Evolutionary conservation across 2,888 invertebrate species (phyloP), one percentile per base, ranked within the genome.

Genomic region (Phaedon cochleariae): DNA sequence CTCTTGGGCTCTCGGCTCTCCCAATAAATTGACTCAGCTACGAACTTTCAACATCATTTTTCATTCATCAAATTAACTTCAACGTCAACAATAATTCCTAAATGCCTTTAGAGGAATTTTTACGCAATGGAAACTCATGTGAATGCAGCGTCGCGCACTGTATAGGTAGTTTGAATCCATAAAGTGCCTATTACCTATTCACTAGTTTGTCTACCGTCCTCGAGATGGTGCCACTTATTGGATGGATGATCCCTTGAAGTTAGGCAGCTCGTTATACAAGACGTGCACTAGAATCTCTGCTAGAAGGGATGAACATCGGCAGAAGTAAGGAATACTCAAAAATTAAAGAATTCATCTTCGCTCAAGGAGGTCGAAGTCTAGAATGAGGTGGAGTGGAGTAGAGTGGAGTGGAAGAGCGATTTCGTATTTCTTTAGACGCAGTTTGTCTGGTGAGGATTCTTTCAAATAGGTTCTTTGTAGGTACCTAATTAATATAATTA

Each of bases 201-300:
- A 54, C 55, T 76, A 79, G 77, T 80, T 76, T 65, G 49, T 72
- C 77, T 77, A 76, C 71, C 72, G 70, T 65, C 76, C 79, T 74
- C 75, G 53, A 73, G 79, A 75, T 77, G 80, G 79, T 72, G 76
- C 74, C 74, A 78, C 73, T 62, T 59, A 62, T 53, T 59, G 70
- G 69, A 54, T 60, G 21, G 61, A 29, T 58, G 12, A 34, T 48
- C 54, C 57, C 66, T 60, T 41, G 18, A 20, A 54, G 34, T 18
- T 62, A 64, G 64, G 69, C 69, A 66, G 58, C 62, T 45, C 34
- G 12, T 15, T 41, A 20, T 29, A 58, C 63, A 12, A 5, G 21
- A 9, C n/a, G 17, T 22, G 12, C 7, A 20, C 20, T n/a, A n/a
- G n/a, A n/a, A n/a, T n/a, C n/a, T n/a, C n/a, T n/a, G 4, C 58